Evolutionary conservation across 92 coral and sea anemone species (phyloP).

Genomic region (Desmophyllum pertusum): DNA sequence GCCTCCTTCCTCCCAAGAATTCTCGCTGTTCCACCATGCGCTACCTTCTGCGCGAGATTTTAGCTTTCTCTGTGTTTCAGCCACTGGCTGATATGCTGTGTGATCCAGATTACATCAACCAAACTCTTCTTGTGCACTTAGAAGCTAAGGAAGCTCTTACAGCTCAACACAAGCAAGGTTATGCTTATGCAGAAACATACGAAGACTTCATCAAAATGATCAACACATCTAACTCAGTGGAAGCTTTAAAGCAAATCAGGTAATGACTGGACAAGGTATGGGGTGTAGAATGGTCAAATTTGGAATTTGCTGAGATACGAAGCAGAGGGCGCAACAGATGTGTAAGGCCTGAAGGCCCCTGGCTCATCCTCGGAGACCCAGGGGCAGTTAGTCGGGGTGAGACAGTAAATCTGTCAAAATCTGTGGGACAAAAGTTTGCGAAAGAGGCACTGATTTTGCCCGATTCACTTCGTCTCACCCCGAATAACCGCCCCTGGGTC

Average conservation of each 20-base stretch:
- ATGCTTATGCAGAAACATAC: slow-evolving; percentile 99
- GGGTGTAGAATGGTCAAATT: too few relatives aligned
- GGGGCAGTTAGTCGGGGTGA: too few relatives aligned
- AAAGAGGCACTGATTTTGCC: too few relatives aligned
- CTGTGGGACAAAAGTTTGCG: too few relatives aligned
- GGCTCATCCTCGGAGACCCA: too few relatives aligned
- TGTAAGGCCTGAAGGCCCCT: too few relatives aligned
- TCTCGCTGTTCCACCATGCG: slow-evolving; percentile 83
- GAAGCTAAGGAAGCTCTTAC: slow-evolving; percentile 92
- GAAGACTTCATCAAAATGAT: slow-evolving; percentile 97
- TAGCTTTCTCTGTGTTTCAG: slow-evolving; percentile 91
- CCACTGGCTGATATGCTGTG: slow-evolving; percentile 93
- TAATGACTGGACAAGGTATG: slow-evolving; percentile 29
- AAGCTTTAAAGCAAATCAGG: slow-evolving; percentile 93
- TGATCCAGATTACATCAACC: slow-evolving; percentile 97
- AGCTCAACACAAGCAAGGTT: slow-evolving; percentile 94
- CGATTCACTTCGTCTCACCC: too few relatives aligned
- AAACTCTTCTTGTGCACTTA: slow-evolving; percentile 82
- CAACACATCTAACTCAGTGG: slow-evolving; percentile 90
- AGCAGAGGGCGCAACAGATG: neutral
- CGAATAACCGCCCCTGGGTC: too few relatives aligned
- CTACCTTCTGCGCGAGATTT: slow-evolving; percentile 81
- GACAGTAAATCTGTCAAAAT: too few relatives aligned
- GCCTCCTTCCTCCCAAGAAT: slow-evolving; percentile 77
- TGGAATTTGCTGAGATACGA: neutral